These are phyloP conservation scores for Mirza zaza DNA, from an alignment of 2,113 vertebrate genomes.

Conservation along the genomic window DNA sequence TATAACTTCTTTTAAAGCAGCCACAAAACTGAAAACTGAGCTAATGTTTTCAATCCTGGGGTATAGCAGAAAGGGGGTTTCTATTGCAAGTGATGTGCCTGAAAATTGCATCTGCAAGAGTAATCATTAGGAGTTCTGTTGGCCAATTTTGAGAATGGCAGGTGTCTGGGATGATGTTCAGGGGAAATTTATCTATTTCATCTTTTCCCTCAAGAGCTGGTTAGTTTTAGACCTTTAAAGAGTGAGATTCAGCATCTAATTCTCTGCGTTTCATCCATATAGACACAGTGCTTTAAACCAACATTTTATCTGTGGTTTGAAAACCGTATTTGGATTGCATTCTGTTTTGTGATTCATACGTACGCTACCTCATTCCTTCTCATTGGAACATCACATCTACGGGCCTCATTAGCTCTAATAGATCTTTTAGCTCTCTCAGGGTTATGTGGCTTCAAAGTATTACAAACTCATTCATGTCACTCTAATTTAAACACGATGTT, in stretches of 20 bases:
- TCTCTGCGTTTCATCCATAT: slow-evolving; percentile 59
- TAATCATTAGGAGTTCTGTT: background rate
- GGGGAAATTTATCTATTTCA: slow-evolving; percentile 17
- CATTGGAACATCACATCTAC: slow-evolving; percentile 55
- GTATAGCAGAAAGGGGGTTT: background rate
- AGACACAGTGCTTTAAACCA: background rate
- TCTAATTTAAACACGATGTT: slow-evolving; percentile 80
- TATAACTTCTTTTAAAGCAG: background rate
- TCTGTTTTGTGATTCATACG: slow-evolving; percentile 72
- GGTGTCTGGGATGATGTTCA: background rate
- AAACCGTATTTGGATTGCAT: slow-evolving; percentile 69
- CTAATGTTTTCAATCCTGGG: background rate
- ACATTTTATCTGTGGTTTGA: slow-evolving; percentile 58
- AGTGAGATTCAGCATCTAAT: slow-evolving; percentile 49
- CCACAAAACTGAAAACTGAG: background rate
- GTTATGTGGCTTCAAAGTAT: slow-evolving; percentile 78
- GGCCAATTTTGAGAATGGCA: slow-evolving; percentile 52
- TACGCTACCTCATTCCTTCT: slow-evolving; percentile 66
- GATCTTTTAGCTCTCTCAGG: slow-evolving; percentile 78
- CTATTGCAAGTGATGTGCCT: background rate
- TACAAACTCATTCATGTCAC: slow-evolving; percentile 78
- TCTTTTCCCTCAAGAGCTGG: slow-evolving; percentile 22
- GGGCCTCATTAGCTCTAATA: slow-evolving; percentile 80
- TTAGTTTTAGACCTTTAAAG: slow-evolving; percentile 43
- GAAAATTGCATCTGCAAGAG: slow-evolving; percentile 35